Base-by-base conservation (phyloP, 2,113 vertebrate genomes). In the Danionella cerebrum region DNA sequence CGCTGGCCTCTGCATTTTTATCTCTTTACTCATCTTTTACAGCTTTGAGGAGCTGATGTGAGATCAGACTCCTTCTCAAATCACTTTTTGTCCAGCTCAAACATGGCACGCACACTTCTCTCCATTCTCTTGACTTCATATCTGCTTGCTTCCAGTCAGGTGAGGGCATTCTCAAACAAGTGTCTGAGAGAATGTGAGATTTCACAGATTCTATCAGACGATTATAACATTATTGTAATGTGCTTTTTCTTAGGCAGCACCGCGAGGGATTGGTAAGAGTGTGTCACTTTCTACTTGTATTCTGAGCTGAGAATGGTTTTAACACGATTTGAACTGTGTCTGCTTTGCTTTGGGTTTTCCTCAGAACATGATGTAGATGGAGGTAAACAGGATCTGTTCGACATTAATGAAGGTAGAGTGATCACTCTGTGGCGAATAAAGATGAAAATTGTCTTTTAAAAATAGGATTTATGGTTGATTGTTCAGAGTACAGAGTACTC, bases 351-450 rank as follows among this genome's bases (percentile, higher is more conserved):
- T 65, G 78, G 76, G 5, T 84, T 9, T 6, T 79, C 48, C 6
- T 36, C 84, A 92, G 89, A 91, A 65, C 78, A 85, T 79, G 90
- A 95, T 6, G 38, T 95, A 29, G 96, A 98, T 13, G 84, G 77
- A 51, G 93, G 91, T 78, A 74, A 74, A 42, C 84, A 93, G 64
- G 95, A 97, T 76, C 93, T 98, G 82, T 92, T 97, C 22, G 86
- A 96, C 74, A 92, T 98, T 73, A 98, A 98, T 73, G 82, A 92
- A 91, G 94, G 96, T 96, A 64, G 18, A 58, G 11, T 6, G 18
- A 22, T 16, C 18, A 59, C 1, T 1, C 41, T 35, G 21, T 5
- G 2, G 24, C 6, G n/a, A n/a, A 16, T 1, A 41, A 3, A 12
- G 39, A 41, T 10, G 9, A 33, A 33, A 6, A 33, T 33, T 31